Conservation (phyloP, 2,888 invertebrate genomes). For the Macrosiphum euphorbiae region DNA sequence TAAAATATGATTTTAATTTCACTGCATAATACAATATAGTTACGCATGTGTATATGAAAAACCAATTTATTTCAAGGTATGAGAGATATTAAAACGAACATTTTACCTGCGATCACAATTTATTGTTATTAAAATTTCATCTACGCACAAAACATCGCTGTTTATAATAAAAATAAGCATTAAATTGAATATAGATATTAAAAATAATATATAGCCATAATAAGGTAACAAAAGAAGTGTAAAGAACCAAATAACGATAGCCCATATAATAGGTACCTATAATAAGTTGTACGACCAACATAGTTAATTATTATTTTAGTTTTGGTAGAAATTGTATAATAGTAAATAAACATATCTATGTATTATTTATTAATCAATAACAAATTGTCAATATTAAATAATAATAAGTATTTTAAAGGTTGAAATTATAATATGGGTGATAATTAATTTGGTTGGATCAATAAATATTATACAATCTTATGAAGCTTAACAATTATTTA, state of each 20-base stretch:
- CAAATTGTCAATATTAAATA: not conserved
- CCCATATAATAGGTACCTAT: not conserved
- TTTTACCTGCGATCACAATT: not conserved
- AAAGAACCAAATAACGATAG: not conserved
- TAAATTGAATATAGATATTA: not conserved
- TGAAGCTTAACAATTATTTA: not conserved
- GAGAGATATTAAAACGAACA: not conserved
- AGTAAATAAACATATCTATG: not conserved
- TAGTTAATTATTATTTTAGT: not conserved
- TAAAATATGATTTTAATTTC: not conserved
- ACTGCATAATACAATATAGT: not conserved
- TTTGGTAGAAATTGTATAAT: not conserved
- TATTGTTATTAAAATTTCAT: not conserved
- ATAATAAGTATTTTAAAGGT: not conserved
- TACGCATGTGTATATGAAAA: not conserved
- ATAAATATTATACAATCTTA: not conserved
- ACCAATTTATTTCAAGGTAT: not conserved
- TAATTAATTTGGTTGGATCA: not conserved
- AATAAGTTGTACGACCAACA: not conserved
- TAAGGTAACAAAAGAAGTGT: not conserved
- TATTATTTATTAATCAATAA: not conserved
- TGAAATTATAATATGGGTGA: not conserved
- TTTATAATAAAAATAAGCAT: not conserved
- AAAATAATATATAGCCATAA: not conserved
- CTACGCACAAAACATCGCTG: not conserved